Percentiles rank a stretch among this genome's conserved stretches.
These are phyloP conservation scores for Eilema griseolum DNA, from an alignment of 2,888 invertebrate genomes.

Conservation along the genomic window DNA sequence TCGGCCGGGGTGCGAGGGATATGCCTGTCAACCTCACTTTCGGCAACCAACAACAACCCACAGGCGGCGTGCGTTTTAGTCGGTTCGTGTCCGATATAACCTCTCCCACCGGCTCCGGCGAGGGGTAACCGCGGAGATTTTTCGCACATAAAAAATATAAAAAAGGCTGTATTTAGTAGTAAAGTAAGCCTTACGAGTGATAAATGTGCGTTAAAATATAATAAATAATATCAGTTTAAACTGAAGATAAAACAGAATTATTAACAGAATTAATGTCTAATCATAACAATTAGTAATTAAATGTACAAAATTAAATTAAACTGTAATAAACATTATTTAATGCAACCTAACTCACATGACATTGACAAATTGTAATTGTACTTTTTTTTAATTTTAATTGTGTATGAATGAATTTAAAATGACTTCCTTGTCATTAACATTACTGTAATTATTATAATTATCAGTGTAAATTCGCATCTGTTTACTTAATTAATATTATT, in stretches of 20 bases:
- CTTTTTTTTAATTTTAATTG: background rate
- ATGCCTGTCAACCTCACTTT: no score
- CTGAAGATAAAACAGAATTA: background rate
- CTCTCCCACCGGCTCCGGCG: no score
- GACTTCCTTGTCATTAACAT: background rate
- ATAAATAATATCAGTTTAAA: background rate
- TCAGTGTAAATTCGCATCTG: background rate
- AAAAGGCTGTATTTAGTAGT: no score
- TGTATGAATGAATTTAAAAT: background rate
- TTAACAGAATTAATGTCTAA: background rate
- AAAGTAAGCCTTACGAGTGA: no score
- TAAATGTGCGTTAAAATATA: no score
- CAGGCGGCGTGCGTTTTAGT: no score
- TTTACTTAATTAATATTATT: background rate
- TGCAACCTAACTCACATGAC: background rate
- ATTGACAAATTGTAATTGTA: conserved; percentile 4
- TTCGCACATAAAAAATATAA: no score
- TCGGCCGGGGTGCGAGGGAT: no score
- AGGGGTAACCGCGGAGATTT: no score
- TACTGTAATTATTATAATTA: background rate
- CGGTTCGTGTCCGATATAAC: no score
- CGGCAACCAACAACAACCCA: no score
- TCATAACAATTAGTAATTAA: background rate
- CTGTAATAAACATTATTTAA: background rate
- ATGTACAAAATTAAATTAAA: background rate